These are phyloP conservation scores for Lordiphosa mommai DNA, from an alignment of 1,140 invertebrate genomes.

Conservation along the genomic window DNA sequence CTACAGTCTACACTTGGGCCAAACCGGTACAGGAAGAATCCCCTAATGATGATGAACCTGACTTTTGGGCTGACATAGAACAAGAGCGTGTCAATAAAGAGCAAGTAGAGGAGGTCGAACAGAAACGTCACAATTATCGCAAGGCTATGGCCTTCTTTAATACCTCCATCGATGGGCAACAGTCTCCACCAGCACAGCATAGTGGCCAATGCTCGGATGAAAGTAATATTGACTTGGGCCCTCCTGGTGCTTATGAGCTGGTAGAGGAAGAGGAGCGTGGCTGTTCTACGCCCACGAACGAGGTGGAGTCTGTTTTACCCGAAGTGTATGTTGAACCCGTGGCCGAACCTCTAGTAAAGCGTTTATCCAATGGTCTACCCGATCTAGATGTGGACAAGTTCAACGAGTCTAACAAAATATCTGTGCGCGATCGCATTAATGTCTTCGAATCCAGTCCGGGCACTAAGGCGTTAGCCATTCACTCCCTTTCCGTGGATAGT, in stretches of 20 bases:
- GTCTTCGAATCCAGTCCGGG: constrained; percentile 54
- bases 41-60: constrained; percentile 28
- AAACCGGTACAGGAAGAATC: not conserved
- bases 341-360: constrained; percentile 23
- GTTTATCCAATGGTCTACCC: constrained; percentile 51
- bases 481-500: constrained; percentile 68
- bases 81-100: constrained; percentile 41
- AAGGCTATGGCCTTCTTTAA: constrained; percentile 76
- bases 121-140: constrained; percentile 68
- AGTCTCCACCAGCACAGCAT: constrained; percentile 32
- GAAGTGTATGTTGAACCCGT: constrained; percentile 53
- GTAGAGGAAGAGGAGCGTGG: constrained; percentile 55
- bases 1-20: constrained; percentile 54
- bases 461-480: constrained; percentile 35
- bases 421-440: constrained; percentile 73
- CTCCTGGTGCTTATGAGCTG: constrained; percentile 47
- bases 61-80: constrained; percentile 66
- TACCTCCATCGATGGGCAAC: constrained; percentile 70
- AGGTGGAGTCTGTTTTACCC: constrained; percentile 26
- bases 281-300: constrained; percentile 48
- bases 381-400: constrained; percentile 60
- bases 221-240: constrained; percentile 32
- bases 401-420: constrained; percentile 57
- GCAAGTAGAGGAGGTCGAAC: constrained; percentile 54
- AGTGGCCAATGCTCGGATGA: constrained; percentile 29